Percentiles rank a stretch among this genome's conserved stretches.
These are phyloP conservation scores for Tychaedon coryphoeus DNA, from an alignment of 2,113 vertebrate genomes.

Conservation along the genomic window DNA sequence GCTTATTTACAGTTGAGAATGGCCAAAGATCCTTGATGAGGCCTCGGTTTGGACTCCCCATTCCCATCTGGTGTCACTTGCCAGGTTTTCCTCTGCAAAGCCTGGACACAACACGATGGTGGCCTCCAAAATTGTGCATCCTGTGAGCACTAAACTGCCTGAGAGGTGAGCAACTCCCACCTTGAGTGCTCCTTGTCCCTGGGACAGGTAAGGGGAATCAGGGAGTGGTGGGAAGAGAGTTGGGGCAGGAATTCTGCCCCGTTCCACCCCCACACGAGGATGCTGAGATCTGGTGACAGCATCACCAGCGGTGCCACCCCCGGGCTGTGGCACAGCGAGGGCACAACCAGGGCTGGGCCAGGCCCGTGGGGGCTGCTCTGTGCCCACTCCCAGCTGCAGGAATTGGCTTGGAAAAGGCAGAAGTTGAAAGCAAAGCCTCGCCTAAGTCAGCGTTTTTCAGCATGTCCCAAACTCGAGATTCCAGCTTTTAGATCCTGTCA, in stretches of 20 bases:
- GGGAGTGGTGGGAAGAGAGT: accelerated
- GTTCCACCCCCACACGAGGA: accelerated
- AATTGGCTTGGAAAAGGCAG: background rate
- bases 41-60: background rate
- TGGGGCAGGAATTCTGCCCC: background rate
- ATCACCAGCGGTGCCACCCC: background rate
- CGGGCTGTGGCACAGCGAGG: accelerated
- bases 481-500: background rate
- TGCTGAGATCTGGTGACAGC: background rate
- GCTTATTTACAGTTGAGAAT: background rate
- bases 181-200: background rate
- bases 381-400: background rate
- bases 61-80: background rate
- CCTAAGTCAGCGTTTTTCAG: slow-evolving; percentile 39
- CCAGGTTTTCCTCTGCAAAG: background rate
- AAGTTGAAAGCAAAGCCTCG: background rate
- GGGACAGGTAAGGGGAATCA: background rate
- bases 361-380: accelerated
- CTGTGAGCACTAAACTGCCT: background rate
- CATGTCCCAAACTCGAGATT: background rate
- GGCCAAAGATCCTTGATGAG: background rate
- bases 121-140: accelerated
- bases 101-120: accelerated
- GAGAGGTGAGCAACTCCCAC: background rate
- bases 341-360: background rate